These are phyloP conservation scores for Drosophila gaucha DNA, from an alignment of 2,888 invertebrate species.

Conservation along the genomic window DNA sequence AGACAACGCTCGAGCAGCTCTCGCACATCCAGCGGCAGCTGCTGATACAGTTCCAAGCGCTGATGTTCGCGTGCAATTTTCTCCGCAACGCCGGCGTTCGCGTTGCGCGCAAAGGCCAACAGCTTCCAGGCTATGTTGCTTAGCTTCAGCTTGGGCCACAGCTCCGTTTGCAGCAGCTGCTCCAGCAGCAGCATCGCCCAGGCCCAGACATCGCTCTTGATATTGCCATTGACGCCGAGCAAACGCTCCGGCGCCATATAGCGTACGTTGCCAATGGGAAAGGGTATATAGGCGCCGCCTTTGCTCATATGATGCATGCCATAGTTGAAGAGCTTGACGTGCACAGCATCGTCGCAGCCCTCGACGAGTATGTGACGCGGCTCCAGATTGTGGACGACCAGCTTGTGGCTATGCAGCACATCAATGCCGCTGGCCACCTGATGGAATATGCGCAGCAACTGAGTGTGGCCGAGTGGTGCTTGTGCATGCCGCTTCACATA, in stretches of 20 bases:
- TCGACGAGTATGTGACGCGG: constrained; percentile 92
- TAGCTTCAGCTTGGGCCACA: constrained; percentile 88
- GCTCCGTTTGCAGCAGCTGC: constrained; percentile 88
- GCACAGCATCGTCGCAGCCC: constrained; percentile 85
- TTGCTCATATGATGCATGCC: constrained; percentile 97
- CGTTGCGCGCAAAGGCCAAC: constrained; percentile 86
- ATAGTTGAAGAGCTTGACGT: constrained; percentile 94
- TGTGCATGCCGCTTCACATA: constrained; percentile 83
- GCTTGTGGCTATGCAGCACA: constrained; percentile 89
- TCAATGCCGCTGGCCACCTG: constrained; percentile 90
- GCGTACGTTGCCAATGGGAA: constrained; percentile 93
- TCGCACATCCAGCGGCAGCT: constrained; percentile 74
- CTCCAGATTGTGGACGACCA: constrained; percentile 92
- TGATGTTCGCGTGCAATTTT: constrained; percentile 93
- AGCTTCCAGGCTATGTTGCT: constrained; percentile 91
- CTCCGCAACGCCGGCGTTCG: constrained; percentile 86
- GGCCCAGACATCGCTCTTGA: constrained; percentile 96
- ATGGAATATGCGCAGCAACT: constrained; percentile 88
- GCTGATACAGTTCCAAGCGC: constrained; percentile 83
- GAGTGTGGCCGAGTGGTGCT: constrained; percentile 82
- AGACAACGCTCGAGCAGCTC: constrained; percentile 90
- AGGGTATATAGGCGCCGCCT: constrained; percentile 93
- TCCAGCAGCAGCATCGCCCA: constrained; percentile 96
- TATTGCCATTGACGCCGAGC: constrained; percentile 88
- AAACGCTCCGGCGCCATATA: constrained; percentile 94